Evolutionary conservation across 2,888 invertebrate species (phyloP).

Genomic region (Phyllotreta cruciferae): DNA sequence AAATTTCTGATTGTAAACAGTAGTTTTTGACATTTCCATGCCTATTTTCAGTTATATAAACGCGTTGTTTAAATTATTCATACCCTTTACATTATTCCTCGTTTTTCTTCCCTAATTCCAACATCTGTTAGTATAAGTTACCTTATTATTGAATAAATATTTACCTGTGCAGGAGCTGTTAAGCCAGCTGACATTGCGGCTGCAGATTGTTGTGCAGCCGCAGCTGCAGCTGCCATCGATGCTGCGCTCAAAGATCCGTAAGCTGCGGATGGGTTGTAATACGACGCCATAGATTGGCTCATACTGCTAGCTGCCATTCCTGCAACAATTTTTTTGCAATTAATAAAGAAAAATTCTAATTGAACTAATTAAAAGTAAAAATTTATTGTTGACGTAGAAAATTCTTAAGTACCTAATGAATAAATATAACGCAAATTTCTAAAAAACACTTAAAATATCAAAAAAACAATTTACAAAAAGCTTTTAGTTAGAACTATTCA

Average conservation of each 20-base stretch:
- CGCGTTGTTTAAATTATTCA: not conserved
- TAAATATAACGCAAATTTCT: not conserved
- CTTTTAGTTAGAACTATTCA: conserved; percentile 1
- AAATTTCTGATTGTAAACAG: conserved; percentile 7
- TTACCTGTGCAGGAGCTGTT: conserved; percentile 72
- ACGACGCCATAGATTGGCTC: conserved; percentile 74
- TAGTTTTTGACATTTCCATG: conserved; percentile 9
- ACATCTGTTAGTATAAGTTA: not conserved
- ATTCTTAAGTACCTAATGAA: not conserved
- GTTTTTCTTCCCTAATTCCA: no score
- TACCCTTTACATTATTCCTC: no score
- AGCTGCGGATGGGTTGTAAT: conserved; percentile 74
- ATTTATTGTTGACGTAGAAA: no score
- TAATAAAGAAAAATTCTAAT: not conserved
- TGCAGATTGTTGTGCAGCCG: conserved; percentile 75
- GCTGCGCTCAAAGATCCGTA: conserved; percentile 77
- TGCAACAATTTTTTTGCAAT: conserved; percentile 53
- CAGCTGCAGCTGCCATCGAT: conserved; percentile 75
- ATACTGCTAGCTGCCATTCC: conserved; percentile 74
- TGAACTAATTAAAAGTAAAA: no score
- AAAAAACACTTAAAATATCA: conserved; percentile 1
- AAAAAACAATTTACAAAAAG: conserved; percentile 11
- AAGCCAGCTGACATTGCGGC: conserved; percentile 76
- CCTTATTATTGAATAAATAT: conserved; percentile 20
- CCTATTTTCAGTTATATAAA: not conserved